Percentiles rank a stretch among this genome's conserved stretches.
phyloP scores from a whole-genome alignment of 2,888 invertebrate genomes.

The Griposia aprilina region DNA sequence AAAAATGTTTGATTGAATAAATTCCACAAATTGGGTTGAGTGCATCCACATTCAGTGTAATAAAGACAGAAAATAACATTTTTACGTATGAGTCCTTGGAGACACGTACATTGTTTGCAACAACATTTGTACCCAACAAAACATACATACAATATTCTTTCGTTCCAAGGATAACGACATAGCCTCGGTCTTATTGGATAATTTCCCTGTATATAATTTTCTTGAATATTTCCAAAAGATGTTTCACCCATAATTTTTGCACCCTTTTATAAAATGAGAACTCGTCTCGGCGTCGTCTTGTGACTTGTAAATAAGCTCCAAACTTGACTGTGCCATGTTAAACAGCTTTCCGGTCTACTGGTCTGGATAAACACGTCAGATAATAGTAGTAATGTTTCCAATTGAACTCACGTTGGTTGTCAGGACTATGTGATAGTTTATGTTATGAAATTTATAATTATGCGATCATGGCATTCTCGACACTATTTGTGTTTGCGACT shows the following conservation, averaged over 20 bases:
- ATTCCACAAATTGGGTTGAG: conserved; percentile 28
- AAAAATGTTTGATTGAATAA: conserved; percentile 5
- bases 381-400: conserved; percentile 52
- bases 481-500: background rate
- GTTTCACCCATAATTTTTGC: conserved; percentile 6
- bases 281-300: conserved; percentile 32
- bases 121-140: conserved; percentile 28
- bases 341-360: conserved; percentile 61
- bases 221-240: conserved; percentile 27
- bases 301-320: conserved; percentile 29
- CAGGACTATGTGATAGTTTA: conserved; percentile 14
- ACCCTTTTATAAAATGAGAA: conserved; percentile 19
- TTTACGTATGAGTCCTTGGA: conserved; percentile 27
- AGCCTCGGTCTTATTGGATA: conserved; percentile 43
- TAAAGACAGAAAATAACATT: conserved; percentile 34
- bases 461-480: background rate
- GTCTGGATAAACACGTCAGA: conserved; percentile 63
- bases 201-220: background rate
- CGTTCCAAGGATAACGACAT: conserved; percentile 41
- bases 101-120: conserved; percentile 16
- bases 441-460: conserved; percentile 14
- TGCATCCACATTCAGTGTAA: conserved; percentile 20
- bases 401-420: conserved; percentile 46
- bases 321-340: conserved; percentile 58
- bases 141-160: conserved; percentile 45